These are phyloP conservation scores for Choristoneura fumiferana DNA, from an alignment of 1,140 invertebrate genomes.

Conservation along the genomic window DNA sequence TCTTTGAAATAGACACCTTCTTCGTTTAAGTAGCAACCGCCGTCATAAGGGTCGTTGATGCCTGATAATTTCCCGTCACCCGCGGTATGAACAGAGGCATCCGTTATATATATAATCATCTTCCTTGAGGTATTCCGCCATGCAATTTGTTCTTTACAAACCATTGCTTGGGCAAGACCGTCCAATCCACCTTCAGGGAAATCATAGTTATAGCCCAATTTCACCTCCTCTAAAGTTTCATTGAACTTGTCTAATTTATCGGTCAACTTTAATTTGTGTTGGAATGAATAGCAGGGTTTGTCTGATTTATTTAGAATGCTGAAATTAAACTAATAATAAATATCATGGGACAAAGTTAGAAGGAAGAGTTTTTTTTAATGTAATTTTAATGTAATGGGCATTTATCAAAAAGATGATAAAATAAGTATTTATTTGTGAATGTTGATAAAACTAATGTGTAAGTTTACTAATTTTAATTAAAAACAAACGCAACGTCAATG, in stretches of 20 bases:
- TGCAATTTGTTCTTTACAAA: slow-evolving; percentile 79
- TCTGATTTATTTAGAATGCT: neutral
- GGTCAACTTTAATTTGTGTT: slow-evolving; percentile 90
- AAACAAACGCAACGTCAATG: too few relatives aligned
- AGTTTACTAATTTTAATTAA: too few relatives aligned
- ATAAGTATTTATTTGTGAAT: too few relatives aligned
- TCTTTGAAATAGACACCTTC: slow-evolving; percentile 82
- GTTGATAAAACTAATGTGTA: too few relatives aligned
- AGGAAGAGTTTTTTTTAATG: too few relatives aligned
- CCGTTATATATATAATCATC: slow-evolving; percentile 80
- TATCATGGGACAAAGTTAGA: too few relatives aligned
- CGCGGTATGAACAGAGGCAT: slow-evolving; percentile 80
- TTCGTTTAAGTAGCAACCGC: slow-evolving; percentile 86
- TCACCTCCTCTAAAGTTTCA: slow-evolving; percentile 74
- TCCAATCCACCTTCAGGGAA: slow-evolving; percentile 88
- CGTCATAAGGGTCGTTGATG: slow-evolving; percentile 90
- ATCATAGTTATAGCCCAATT: slow-evolving; percentile 85
- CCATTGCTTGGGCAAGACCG: slow-evolving; percentile 86
- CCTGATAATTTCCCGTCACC: slow-evolving; percentile 86
- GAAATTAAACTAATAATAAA: too few relatives aligned
- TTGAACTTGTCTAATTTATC: slow-evolving; percentile 83
- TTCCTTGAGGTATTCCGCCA: slow-evolving; percentile 79
- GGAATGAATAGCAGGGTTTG: slow-evolving; percentile 88
- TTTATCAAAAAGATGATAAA: too few relatives aligned
- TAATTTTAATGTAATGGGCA: too few relatives aligned